Conservation (phyloP, 1,140 invertebrate genomes). For the Microplitis demolitor region DNA sequence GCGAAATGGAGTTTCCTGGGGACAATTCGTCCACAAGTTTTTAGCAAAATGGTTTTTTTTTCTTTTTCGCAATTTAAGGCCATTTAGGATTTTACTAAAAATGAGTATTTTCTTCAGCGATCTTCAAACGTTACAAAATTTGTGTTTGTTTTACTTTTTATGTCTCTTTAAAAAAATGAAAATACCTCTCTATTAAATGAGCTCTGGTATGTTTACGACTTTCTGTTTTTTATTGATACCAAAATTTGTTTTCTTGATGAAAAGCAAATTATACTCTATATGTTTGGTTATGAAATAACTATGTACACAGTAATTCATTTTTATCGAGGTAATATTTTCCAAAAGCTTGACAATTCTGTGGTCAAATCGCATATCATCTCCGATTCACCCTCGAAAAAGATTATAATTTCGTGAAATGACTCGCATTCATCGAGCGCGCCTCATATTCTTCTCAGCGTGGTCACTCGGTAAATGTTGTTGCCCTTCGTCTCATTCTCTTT, state of each 20-base stretch:
- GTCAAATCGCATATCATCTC: constrained; percentile 16
- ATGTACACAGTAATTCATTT: background rate
- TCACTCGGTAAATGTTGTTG: background rate
- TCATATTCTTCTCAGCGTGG: constrained; percentile 27
- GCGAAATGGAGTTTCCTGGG: constrained; percentile 40
- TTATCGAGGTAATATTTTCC: background rate
- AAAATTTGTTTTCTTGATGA: background rate
- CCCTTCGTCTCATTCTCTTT: background rate
- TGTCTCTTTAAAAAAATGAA: no score
- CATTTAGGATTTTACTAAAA: no score
- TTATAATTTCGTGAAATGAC: constrained; percentile 24
- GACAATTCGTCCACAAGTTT: background rate
- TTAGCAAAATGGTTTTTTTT: background rate
- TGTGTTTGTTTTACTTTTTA: no score
- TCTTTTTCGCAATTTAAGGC: background rate
- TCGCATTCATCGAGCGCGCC: constrained; percentile 19
- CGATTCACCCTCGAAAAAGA: constrained; percentile 15
- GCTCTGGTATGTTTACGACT: background rate
- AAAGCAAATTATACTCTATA: background rate
- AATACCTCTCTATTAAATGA: no score
- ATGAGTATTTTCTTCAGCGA: no score
- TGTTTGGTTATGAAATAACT: background rate
- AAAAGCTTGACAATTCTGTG: background rate
- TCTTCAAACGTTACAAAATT: no score
- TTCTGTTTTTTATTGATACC: background rate